Evolutionary conservation across 2,113 vertebrate genomes (phyloP).

Genomic region (Nyctereutes procyonoides): DNA sequence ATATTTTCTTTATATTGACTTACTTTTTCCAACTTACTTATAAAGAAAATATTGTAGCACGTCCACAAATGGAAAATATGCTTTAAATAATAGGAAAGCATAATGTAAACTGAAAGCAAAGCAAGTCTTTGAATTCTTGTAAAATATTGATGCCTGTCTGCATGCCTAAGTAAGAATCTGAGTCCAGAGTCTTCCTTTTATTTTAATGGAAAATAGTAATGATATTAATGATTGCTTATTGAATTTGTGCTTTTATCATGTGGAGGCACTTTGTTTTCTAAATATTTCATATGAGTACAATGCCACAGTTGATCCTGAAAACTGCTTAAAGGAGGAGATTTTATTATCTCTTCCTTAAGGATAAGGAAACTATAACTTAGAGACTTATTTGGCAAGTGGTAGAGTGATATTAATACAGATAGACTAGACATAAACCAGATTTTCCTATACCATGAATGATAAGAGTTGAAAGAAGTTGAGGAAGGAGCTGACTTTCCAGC

Average conservation of each 20-base stretch:
- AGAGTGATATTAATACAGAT: not conserved
- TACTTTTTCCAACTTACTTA: not conserved
- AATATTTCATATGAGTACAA: not conserved
- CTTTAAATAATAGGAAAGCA: not conserved
- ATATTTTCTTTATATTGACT: not conserved
- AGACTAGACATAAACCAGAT: not conserved
- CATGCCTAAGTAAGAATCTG: not conserved
- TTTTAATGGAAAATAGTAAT: slow-evolving; percentile 3
- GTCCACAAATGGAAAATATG: not conserved
- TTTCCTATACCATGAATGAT: not conserved
- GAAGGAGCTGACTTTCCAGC: not conserved
- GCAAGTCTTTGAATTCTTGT: not conserved
- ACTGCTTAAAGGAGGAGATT: not conserved
- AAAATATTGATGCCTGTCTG: not conserved
- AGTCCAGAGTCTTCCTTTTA: rapidly evolving
- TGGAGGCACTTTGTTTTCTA: not conserved
- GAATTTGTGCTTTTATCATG: not conserved
- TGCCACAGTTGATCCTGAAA: not conserved
- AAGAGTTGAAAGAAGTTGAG: not conserved
- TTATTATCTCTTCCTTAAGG: not conserved
- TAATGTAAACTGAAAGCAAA: not conserved
- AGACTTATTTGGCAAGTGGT: not conserved
- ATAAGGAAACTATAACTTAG: not conserved
- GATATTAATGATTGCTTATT: not conserved
- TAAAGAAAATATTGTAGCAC: not conserved